Evolutionary conservation across 2,888 invertebrate genomes (phyloP).

Genomic region (Andrena hattorfiana): DNA sequence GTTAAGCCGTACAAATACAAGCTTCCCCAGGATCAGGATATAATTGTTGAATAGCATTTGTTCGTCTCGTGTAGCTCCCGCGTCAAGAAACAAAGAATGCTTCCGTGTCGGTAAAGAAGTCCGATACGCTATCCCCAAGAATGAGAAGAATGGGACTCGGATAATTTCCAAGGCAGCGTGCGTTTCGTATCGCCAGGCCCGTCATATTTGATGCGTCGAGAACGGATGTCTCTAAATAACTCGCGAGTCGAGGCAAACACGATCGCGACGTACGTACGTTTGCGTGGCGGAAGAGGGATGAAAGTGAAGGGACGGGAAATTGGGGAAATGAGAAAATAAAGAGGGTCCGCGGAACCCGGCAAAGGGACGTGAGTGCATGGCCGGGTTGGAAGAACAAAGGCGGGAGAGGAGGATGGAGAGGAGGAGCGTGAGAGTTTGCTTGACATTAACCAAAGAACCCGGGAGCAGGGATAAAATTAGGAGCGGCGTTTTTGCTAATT

Average conservation of each 20-base stretch:
- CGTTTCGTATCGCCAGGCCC: slow-evolving; percentile 1
- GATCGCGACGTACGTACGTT: slow-evolving; percentile 42
- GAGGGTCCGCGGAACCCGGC: background rate
- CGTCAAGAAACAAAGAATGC: too few relatives aligned
- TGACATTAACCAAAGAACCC: slow-evolving; percentile 23
- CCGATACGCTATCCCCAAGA: too few relatives aligned
- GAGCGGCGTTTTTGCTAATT: slow-evolving; percentile 63
- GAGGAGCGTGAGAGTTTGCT: background rate
- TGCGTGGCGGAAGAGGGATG: slow-evolving; percentile 2
- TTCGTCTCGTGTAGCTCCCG: too few relatives aligned
- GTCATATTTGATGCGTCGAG: slow-evolving; percentile 41
- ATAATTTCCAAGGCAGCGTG: background rate
- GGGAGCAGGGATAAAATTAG: slow-evolving; percentile 12
- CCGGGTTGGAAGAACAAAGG: too few relatives aligned
- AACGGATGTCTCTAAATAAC: slow-evolving; percentile 27
- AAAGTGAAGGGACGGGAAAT: slow-evolving; percentile 20
- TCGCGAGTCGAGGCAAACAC: slow-evolving; percentile 44
- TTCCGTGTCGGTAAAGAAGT: background rate
- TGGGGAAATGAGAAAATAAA: slow-evolving; percentile 39
- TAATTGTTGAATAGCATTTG: too few relatives aligned
- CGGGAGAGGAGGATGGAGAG: background rate
- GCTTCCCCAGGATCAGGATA: too few relatives aligned
- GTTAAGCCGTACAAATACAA: too few relatives aligned
- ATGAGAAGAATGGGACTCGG: too few relatives aligned
- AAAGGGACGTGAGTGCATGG: slow-evolving; percentile 7